phyloP scores from a whole-genome alignment of 2,113 vertebrate genomes.

The Pagrus major region DNA sequence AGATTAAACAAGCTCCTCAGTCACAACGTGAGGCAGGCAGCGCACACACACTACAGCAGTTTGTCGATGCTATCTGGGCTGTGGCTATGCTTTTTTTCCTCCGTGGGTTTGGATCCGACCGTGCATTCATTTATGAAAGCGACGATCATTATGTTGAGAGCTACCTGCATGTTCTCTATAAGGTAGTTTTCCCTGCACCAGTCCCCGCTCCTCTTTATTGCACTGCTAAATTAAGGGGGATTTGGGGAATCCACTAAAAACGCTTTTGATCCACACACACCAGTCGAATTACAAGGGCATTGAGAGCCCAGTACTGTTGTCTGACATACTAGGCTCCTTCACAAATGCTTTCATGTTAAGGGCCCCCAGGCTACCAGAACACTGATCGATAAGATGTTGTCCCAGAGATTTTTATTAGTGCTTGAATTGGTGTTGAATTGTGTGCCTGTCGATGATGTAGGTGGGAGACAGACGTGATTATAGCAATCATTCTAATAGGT shows the following conservation, averaged over 20 bases:
- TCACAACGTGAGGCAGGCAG: slow-evolving; percentile 54
- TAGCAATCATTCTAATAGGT: slow-evolving; percentile 66
- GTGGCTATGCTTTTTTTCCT: slow-evolving; percentile 72
- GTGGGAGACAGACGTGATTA: slow-evolving; percentile 66
- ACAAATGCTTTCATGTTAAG: slow-evolving; percentile 64
- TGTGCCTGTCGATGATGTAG: slow-evolving; percentile 69
- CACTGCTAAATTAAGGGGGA: slow-evolving; percentile 37
- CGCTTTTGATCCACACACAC: slow-evolving; percentile 50
- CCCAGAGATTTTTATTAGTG: slow-evolving; percentile 72
- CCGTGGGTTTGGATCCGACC: slow-evolving; percentile 53
- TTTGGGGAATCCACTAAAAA: slow-evolving; percentile 60
- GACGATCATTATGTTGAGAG: slow-evolving; percentile 41
- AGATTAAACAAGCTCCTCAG: slow-evolving; percentile 68
- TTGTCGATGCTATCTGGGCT: slow-evolving; percentile 77
- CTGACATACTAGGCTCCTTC: slow-evolving; percentile 59
- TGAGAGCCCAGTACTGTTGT: slow-evolving; percentile 60
- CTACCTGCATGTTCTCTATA: slow-evolving; percentile 53
- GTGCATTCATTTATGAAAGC: slow-evolving; percentile 66
- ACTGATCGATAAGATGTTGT: slow-evolving; percentile 71
- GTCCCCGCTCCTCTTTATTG: slow-evolving; percentile 25
- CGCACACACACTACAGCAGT: slow-evolving; percentile 65
- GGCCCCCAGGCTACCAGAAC: slow-evolving; percentile 55
- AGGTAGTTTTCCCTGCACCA: slow-evolving; percentile 32
- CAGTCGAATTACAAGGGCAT: slow-evolving; percentile 79
- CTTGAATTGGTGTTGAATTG: slow-evolving; percentile 75